A percentile compares a stretch with the other conserved stretches of the same genome.
Evolutionary conservation across 2,113 vertebrate species (phyloP).

Genomic region (Anguilla rostrata): DNA sequence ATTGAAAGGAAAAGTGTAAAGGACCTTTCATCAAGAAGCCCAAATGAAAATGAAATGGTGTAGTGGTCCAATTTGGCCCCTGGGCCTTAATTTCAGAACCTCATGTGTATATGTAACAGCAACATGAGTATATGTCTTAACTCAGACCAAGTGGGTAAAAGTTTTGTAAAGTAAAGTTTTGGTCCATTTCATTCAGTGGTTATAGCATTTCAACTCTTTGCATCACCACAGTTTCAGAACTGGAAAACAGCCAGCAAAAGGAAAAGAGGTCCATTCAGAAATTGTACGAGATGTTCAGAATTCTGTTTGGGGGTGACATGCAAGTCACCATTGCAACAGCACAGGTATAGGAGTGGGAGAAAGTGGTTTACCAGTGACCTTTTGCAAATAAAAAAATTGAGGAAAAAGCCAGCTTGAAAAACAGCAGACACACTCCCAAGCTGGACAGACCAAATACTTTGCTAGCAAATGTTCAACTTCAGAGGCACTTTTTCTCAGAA

Average conservation of each 20-base stretch:
- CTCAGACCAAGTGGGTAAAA: not conserved
- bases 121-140: not conserved
- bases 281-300: not conserved
- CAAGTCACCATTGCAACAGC: not conserved
- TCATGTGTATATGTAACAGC: not conserved
- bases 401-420: not conserved
- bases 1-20: not conserved
- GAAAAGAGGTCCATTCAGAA: not conserved
- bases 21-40: not conserved
- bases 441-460: not conserved
- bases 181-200: not conserved
- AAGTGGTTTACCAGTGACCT: not conserved
- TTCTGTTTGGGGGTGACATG: not conserved
- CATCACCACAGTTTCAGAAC: not conserved
- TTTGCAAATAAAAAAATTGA: not conserved
- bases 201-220: not conserved
- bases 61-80: not conserved
- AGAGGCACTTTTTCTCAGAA: not conserved
- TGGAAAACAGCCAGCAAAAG: not conserved
- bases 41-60: not conserved
- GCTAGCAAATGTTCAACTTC: not conserved
- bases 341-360: not conserved
- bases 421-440: not conserved
- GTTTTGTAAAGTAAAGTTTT: not conserved
- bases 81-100: not conserved